Percentiles rank a stretch among this genome's conserved stretches.
phyloP scores from a whole-genome alignment of 2,113 vertebrate species.

The Oncorhynchus nerka region DNA sequence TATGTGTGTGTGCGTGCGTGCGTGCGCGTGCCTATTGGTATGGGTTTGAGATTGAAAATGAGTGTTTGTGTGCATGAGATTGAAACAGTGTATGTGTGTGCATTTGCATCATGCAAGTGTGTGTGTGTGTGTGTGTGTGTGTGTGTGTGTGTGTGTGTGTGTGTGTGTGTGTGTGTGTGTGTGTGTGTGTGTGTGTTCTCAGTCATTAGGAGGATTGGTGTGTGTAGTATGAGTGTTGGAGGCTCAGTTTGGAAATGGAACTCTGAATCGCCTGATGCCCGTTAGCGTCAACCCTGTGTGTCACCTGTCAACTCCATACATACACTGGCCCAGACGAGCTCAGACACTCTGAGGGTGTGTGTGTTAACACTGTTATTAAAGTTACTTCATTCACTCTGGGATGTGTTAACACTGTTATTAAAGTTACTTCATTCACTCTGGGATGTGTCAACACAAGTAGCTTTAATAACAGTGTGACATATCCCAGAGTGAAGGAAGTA shows the following conservation, averaged over 20 bases:
- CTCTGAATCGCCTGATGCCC: slow-evolving; percentile 56
- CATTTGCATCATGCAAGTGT: neutral
- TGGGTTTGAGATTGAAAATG: slow-evolving; percentile 29
- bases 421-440: too few relatives aligned
- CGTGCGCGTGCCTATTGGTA: neutral
- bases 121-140: slow-evolving; percentile 22
- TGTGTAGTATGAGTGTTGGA: slow-evolving; percentile 30
- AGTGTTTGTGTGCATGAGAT: slow-evolving; percentile 29
- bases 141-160: slow-evolving; percentile 23
- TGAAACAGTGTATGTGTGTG: slow-evolving; percentile 32
- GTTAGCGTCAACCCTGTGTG: slow-evolving; percentile 67
- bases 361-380: neutral
- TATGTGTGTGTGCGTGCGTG: slow-evolving; percentile 9
- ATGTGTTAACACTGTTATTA: too few relatives aligned
- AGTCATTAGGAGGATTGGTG: slow-evolving; percentile 56
- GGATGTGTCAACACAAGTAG: too few relatives aligned
- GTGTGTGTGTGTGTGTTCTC: slow-evolving; percentile 35
- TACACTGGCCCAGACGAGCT: slow-evolving; percentile 49
- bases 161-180: neutral
- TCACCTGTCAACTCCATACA: slow-evolving; percentile 66
- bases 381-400: too few relatives aligned
- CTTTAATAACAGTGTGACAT: too few relatives aligned
- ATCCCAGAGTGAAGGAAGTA: too few relatives aligned
- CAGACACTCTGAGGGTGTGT: slow-evolving; percentile 48
- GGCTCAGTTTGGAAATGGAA: slow-evolving; percentile 43